These are phyloP conservation scores for Epirrhoe tristata DNA, from an alignment of 2,888 invertebrate species.

Conservation along the genomic window DNA sequence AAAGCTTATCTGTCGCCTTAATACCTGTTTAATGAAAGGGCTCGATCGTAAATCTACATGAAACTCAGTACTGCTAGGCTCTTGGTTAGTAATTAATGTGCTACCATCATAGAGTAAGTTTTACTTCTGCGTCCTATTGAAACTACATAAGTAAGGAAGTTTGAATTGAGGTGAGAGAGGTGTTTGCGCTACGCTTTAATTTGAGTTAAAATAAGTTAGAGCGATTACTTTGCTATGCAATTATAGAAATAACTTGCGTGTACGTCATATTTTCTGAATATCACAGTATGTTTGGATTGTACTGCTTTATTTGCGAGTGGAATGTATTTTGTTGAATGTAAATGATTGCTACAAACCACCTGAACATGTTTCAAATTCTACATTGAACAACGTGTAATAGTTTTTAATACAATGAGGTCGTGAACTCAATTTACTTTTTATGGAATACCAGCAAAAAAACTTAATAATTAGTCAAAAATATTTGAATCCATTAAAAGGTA, in stretches of 20 bases:
- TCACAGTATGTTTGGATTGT: constrained; percentile 34
- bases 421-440: not conserved
- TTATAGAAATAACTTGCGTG: constrained; percentile 46
- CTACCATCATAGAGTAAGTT: constrained; percentile 79
- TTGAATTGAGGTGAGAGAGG: constrained; percentile 72
- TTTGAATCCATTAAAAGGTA: not conserved
- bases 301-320: constrained; percentile 16
- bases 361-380: constrained; percentile 19
- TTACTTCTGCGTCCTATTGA: constrained; percentile 76
- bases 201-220: constrained; percentile 74
- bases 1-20: constrained; percentile 80
- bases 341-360: constrained; percentile 16
- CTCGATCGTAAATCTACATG: constrained; percentile 84
- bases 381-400: not conserved
- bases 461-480: too few relatives aligned
- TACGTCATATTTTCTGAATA: constrained; percentile 30
- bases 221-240: constrained; percentile 56
- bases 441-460: not conserved
- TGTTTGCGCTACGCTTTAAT: constrained; percentile 75
- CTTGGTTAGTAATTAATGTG: constrained; percentile 80
- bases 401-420: not conserved
- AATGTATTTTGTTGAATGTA: constrained; percentile 28
- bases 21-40: constrained; percentile 85
- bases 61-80: constrained; percentile 81
- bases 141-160: constrained; percentile 79